A percentile compares a stretch with the other conserved stretches of the same genome.
Evolutionary conservation across 2,888 invertebrate species (phyloP).

Genomic region (Laothoe populi): DNA sequence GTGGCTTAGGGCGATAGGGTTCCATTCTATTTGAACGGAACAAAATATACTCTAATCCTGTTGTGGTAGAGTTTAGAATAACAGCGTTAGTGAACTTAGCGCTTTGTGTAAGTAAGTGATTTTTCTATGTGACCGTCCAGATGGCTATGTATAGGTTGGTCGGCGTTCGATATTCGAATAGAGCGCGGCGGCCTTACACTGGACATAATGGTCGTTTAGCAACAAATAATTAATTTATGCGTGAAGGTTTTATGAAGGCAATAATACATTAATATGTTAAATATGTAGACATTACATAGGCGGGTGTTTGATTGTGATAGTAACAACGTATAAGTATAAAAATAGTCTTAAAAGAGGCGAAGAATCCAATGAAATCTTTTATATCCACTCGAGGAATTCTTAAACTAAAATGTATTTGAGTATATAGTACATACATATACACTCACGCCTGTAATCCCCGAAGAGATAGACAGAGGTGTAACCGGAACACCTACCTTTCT

Average conservation of each 20-base stretch:
- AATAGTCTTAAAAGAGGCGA: background rate
- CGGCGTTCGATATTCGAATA: constrained; percentile 69
- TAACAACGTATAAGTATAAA: background rate
- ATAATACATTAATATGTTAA: constrained; percentile 49
- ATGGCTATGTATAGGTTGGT: constrained; percentile 83
- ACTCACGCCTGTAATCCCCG: too few species aligned
- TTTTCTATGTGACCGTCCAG: constrained; percentile 84
- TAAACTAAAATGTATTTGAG: too few species aligned
- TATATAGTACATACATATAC: too few species aligned
- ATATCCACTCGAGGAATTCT: too few species aligned
- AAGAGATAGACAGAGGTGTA: too few species aligned
- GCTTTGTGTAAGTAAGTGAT: constrained; percentile 57
- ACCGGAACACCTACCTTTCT: too few species aligned
- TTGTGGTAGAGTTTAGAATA: constrained; percentile 58
- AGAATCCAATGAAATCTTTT: background rate
- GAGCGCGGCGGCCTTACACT: constrained; percentile 65
- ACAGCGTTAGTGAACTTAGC: constrained; percentile 40
- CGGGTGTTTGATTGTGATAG: constrained; percentile 31
- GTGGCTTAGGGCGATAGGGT: constrained; percentile 74
- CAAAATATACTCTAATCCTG: constrained; percentile 55
- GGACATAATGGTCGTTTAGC: constrained; percentile 58
- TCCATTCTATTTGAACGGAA: constrained; percentile 52
- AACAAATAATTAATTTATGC: constrained; percentile 65
- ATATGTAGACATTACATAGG: constrained; percentile 41
- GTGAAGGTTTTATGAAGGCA: constrained; percentile 64